Percentiles rank a stretch among this genome's conserved stretches.
Evolutionary conservation across 1,140 invertebrate genomes (phyloP).

Genomic region (Rhopalosiphum maidis): DNA sequence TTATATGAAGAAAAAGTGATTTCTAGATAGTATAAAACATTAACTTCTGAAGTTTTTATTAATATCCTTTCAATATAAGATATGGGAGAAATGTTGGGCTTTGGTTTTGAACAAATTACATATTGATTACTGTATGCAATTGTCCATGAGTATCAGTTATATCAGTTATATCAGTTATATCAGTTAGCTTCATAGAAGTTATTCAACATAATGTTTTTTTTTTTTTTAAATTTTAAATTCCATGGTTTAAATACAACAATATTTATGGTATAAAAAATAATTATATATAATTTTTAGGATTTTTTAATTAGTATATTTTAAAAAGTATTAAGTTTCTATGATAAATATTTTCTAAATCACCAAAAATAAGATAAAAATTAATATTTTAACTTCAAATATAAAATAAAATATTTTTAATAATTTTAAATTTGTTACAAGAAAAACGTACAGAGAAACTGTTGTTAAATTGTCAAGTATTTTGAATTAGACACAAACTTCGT

Average conservation of each 20-base stretch:
- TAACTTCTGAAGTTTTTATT: background rate
- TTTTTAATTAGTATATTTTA: no score
- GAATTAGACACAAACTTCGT: no score
- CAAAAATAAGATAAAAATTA: no score
- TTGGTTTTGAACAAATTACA: background rate
- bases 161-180: no score
- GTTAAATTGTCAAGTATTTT: no score
- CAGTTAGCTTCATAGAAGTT: background rate
- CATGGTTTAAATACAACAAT: background rate
- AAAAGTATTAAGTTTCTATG: no score
- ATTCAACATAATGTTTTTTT: background rate
- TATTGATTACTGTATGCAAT: background rate
- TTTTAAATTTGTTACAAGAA: no score
- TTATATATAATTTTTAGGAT: no score
- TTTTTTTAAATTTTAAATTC: background rate
- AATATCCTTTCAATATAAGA: background rate
- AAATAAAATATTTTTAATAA: no score
- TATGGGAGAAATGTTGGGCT: background rate
- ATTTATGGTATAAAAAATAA: background rate
- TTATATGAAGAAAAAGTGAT: conserved; percentile 38
- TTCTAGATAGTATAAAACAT: conserved; percentile 30
- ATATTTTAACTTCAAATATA: no score
- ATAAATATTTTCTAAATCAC: no score
- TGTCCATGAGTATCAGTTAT: background rate
- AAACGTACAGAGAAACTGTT: no score